A percentile compares a stretch with the other conserved stretches of the same genome.
Evolutionary conservation across 2,113 vertebrate species (phyloP).

Genomic region (Tragelaphus buxtoni): DNA sequence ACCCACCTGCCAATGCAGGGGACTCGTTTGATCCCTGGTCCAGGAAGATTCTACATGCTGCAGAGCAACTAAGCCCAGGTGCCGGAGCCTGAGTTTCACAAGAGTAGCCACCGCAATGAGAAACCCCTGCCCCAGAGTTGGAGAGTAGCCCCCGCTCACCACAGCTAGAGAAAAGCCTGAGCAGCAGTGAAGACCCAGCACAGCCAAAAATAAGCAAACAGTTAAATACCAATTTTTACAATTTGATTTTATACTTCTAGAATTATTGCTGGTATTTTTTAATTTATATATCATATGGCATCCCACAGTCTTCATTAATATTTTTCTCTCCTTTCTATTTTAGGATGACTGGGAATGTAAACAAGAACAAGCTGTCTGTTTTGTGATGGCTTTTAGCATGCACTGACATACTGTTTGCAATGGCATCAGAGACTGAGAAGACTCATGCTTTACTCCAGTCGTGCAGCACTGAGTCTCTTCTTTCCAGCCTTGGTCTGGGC

Average conservation of each 20-base stretch:
- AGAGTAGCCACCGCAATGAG: neutral
- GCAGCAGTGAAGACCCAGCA: neutral
- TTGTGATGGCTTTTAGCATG: constrained; percentile 34
- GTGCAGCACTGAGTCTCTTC: constrained; percentile 89
- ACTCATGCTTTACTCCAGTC: constrained; percentile 91
- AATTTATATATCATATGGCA: neutral
- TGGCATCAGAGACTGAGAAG: constrained; percentile 92
- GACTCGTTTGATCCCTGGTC: neutral
- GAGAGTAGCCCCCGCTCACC: neutral
- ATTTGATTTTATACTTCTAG: neutral
- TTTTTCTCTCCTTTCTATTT: constrained; percentile 53
- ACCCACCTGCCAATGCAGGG: neutral
- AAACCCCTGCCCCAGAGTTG: neutral
- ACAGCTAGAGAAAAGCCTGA: neutral
- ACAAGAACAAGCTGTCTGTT: constrained; percentile 50
- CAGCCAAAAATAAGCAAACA: neutral
- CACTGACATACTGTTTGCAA: constrained; percentile 73
- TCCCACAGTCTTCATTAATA: neutral
- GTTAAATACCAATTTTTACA: neutral
- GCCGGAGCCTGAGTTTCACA: neutral
- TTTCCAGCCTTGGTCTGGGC: constrained; percentile 90
- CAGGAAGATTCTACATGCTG: rapidly evolving
- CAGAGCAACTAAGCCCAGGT: neutral
- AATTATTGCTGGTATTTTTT: neutral
- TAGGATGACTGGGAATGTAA: constrained; percentile 62